Evolutionary conservation across 1,140 invertebrate genomes (phyloP).

Genomic region (Nasonia giraulti): DNA sequence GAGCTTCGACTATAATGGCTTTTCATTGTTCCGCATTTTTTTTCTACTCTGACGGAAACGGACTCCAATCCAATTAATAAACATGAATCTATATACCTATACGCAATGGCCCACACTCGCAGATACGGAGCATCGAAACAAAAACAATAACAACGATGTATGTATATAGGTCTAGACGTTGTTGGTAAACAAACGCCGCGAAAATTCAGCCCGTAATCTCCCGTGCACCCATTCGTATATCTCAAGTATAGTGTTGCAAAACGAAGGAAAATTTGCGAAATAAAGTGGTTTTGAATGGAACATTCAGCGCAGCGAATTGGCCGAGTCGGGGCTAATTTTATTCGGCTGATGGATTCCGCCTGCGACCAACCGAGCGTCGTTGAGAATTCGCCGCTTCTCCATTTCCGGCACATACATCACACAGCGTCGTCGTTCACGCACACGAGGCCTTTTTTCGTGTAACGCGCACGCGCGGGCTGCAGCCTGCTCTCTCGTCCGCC

Average conservation of each 20-base stretch:
- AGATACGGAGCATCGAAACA: too few relatives aligned
- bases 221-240: too few relatives aligned
- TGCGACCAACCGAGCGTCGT: background rate
- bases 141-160: too few relatives aligned
- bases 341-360: slow-evolving; percentile 16
- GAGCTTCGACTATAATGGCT: too few relatives aligned
- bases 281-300: slow-evolving; percentile 2
- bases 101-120: too few relatives aligned
- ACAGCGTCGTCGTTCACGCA: background rate
- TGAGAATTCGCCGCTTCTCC: background rate
- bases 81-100: too few relatives aligned
- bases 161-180: too few relatives aligned
- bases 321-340: slow-evolving; percentile 31
- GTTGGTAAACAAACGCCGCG: too few relatives aligned
- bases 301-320: slow-evolving; percentile 20
- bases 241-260: background rate
- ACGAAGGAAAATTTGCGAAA: background rate
- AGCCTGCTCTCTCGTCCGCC: background rate
- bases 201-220: background rate
- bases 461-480: too few relatives aligned
- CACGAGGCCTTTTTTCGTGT: background rate
- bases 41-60: too few relatives aligned
- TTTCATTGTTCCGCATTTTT: too few relatives aligned
- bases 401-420: background rate
- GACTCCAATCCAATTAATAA: too few relatives aligned